These are phyloP conservation scores for Drosophila pseudotalamancana DNA, from an alignment of 2,888 invertebrate genomes.

Conservation along the genomic window DNA sequence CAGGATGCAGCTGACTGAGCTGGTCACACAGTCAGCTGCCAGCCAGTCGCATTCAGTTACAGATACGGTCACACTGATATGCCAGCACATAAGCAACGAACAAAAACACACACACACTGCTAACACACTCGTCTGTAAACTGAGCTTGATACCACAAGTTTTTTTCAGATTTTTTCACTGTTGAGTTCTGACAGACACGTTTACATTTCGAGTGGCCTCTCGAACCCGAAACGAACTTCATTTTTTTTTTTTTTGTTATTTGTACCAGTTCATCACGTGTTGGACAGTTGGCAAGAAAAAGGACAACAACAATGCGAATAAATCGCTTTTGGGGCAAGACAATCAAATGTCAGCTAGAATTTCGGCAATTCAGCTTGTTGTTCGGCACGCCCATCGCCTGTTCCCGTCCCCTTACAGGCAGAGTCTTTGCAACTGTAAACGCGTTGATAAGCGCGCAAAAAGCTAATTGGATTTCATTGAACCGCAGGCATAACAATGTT, in stretches of 20 bases:
- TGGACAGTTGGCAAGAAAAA: slow-evolving; percentile 27
- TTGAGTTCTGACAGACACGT: slow-evolving; percentile 47
- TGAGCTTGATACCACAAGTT: slow-evolving; percentile 55
- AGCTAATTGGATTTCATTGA: slow-evolving; percentile 73
- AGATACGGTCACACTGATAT: slow-evolving; percentile 32
- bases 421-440: slow-evolving; percentile 43
- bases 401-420: no score
- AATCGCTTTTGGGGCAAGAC: slow-evolving; percentile 50
- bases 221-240: slow-evolving; percentile 22
- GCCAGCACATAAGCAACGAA: slow-evolving; percentile 27
- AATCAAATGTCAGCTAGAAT: slow-evolving; percentile 70
- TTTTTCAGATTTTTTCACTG: slow-evolving; percentile 15
- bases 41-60: slow-evolving; percentile 19
- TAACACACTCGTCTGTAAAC: slow-evolving; percentile 56
- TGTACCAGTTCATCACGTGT: slow-evolving; percentile 66
- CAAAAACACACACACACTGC: slow-evolving; percentile 27
- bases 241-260: slow-evolving; percentile 2
- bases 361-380: slow-evolving; percentile 58
- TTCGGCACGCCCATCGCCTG: background rate
- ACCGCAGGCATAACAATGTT: slow-evolving; percentile 20
- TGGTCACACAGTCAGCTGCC: slow-evolving; percentile 16
- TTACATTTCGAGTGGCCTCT: slow-evolving; percentile 47
- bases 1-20: slow-evolving; percentile 5
- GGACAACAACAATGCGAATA: slow-evolving; percentile 25
- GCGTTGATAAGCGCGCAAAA: slow-evolving; percentile 68